Percentiles rank a stretch among this genome's conserved stretches.
phyloP scores from a whole-genome alignment of 2,888 invertebrate genomes.

The Caenorhabditis sp. region DNA sequence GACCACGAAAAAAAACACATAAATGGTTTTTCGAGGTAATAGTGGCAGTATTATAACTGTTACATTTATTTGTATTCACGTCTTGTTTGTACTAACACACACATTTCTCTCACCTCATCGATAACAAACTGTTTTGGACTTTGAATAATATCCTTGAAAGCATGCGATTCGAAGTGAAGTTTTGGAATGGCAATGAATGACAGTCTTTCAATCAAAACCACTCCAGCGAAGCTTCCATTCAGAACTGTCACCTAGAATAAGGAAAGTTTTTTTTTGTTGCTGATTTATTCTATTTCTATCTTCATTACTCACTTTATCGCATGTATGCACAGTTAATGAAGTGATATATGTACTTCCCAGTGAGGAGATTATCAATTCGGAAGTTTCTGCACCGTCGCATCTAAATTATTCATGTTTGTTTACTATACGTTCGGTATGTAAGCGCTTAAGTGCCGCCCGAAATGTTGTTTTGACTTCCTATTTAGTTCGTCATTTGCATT shows the following conservation, averaged over 20 bases:
- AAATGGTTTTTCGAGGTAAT: background rate
- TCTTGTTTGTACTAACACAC: no score
- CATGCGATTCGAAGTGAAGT: slow-evolving; percentile 40
- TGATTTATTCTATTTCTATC: background rate
- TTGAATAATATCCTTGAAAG: slow-evolving; percentile 50
- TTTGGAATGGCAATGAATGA: slow-evolving; percentile 36
- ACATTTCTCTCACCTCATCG: slow-evolving; percentile 37
- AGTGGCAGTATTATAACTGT: background rate
- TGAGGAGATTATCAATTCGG: slow-evolving; percentile 46
- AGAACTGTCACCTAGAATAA: slow-evolving; percentile 43
- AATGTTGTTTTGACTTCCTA: no score
- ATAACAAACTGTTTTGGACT: slow-evolving; percentile 47
- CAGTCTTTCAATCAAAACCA: slow-evolving; percentile 38
- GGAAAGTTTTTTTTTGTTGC: background rate
- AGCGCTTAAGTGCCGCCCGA: no score
- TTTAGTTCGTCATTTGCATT: no score
- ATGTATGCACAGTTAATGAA: slow-evolving; percentile 54
- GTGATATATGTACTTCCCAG: slow-evolving; percentile 51
- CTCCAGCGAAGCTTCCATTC: slow-evolving; percentile 53
- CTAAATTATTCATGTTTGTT: slow-evolving; percentile 26
- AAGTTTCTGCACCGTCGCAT: slow-evolving; percentile 46
- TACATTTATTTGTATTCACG: background rate
- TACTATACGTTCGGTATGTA: background rate
- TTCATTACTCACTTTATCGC: slow-evolving; percentile 29
- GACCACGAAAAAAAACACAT: background rate